Conservation (phyloP, 2,888 invertebrate species). For the Cylloceria caligata region DNA sequence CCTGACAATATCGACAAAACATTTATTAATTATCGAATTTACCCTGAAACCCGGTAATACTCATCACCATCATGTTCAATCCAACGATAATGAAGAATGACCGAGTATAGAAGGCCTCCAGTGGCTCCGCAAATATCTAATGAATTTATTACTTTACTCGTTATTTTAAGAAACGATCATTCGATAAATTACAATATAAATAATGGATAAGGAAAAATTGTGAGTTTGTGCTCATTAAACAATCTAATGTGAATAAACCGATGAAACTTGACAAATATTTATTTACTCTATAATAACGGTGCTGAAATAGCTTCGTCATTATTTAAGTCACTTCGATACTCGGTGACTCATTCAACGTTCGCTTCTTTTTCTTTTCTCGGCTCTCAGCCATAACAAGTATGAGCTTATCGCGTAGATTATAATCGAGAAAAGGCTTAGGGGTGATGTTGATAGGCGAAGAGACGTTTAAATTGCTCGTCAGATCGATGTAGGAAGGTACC, state of each 20-base stretch:
- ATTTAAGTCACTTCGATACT: conserved; percentile 9
- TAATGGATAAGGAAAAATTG: neutral
- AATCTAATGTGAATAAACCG: neutral
- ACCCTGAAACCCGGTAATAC: conserved; percentile 44
- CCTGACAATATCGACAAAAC: neutral
- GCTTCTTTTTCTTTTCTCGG: neutral
- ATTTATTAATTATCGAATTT: neutral
- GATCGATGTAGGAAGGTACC: neutral
- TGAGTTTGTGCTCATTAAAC: too few species aligned
- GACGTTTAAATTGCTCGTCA: conserved; percentile 47
- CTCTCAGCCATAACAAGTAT: neutral
- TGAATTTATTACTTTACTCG: neutral
- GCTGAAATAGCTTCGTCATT: conserved; percentile 43
- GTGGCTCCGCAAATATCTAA: conserved; percentile 19
- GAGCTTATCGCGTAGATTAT: neutral
- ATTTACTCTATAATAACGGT: conserved; percentile 54
- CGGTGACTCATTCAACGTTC: conserved; percentile 6
- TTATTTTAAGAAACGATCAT: too few species aligned
- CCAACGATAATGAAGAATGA: conserved; percentile 33
- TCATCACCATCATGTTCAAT: conserved; percentile 15
- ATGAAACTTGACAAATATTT: conserved; percentile 38
- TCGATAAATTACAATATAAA: too few species aligned
- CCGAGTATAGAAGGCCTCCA: conserved; percentile 40
- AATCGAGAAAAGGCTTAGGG: neutral
- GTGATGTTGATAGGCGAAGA: conserved; percentile 38